Evolutionary conservation across 1,140 invertebrate genomes (phyloP).

Genomic region (Vanessa tameamea): DNA sequence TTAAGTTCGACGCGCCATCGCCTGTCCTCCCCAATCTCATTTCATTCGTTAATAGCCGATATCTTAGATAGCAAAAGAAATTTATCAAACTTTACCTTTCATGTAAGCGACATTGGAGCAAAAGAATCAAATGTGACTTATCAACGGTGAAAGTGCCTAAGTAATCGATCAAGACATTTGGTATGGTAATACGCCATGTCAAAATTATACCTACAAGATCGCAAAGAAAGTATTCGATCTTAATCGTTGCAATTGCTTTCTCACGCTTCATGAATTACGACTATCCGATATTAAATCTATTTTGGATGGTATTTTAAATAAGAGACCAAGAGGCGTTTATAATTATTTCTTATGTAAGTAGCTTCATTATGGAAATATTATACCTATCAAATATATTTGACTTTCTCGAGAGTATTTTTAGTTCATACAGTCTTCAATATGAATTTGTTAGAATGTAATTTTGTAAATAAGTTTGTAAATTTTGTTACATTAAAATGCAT

Average conservation of each 20-base stretch:
- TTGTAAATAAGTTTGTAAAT: too few relatives aligned
- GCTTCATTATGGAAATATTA: not conserved
- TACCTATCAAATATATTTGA: too few relatives aligned
- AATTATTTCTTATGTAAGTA: conserved; percentile 17
- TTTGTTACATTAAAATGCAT: too few relatives aligned
- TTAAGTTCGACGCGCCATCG: conserved; percentile 58
- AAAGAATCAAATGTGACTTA: conserved; percentile 47
- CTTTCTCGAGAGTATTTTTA: not conserved
- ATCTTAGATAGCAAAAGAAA: conserved; percentile 50
- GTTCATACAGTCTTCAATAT: not conserved
- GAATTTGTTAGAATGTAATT: too few relatives aligned
- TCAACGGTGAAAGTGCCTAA: conserved; percentile 59
- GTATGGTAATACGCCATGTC: conserved; percentile 33
- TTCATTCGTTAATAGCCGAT: conserved; percentile 64
- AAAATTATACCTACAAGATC: conserved; percentile 37
- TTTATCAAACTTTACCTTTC: conserved; percentile 55
- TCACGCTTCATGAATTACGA: conserved; percentile 34
- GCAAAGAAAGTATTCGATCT: conserved; percentile 35
- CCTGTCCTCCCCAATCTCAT: conserved; percentile 64
- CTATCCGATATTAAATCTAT: conserved; percentile 27
- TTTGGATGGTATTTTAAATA: conserved; percentile 18
- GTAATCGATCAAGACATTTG: conserved; percentile 43
- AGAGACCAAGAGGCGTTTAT: conserved; percentile 2
- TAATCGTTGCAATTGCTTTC: conserved; percentile 34
- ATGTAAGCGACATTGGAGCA: conserved; percentile 43